A percentile compares a stretch with the other conserved stretches of the same genome.
These are phyloP conservation scores for Agelastica alni DNA, from an alignment of 2,888 invertebrate species.

Conservation along the genomic window DNA sequence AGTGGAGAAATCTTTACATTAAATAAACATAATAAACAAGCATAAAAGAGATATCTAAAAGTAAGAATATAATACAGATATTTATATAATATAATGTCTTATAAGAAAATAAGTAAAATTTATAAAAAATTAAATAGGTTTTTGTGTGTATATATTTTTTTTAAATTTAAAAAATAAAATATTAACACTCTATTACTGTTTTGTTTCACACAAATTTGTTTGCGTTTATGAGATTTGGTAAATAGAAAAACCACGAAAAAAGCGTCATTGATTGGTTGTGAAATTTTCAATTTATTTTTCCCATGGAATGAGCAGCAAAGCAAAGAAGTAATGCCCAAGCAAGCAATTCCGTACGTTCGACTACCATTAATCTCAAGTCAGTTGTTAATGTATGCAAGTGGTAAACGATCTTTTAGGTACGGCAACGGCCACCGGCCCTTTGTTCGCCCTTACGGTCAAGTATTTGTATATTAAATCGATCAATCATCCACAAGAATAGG, in stretches of 20 bases:
- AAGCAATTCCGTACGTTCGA: conserved; percentile 47
- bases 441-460: conserved; percentile 59
- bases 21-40: no score
- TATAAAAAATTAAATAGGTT: no score
- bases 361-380: conserved; percentile 55
- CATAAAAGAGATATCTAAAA: no score
- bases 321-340: conserved; percentile 24
- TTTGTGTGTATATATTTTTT: no score
- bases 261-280: not conserved
- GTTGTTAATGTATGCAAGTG: conserved; percentile 57
- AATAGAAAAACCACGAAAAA: not conserved
- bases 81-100: no score
- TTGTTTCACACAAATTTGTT: no score
- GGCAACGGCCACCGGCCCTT: conserved; percentile 50
- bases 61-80: no score
- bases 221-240: no score
- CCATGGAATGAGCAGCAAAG: conserved; percentile 44
- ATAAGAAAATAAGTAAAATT: no score
- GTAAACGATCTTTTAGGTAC: conserved; percentile 58
- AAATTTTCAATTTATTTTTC: conserved; percentile 35
- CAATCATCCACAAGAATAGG: conserved; percentile 57
- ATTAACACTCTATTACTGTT: no score
- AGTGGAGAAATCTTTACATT: no score
- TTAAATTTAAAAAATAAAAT: no score
- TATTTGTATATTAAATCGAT: conserved; percentile 60